Conservation (phyloP, 2,797 vertebrate species). For the Nasua narica region DNA sequence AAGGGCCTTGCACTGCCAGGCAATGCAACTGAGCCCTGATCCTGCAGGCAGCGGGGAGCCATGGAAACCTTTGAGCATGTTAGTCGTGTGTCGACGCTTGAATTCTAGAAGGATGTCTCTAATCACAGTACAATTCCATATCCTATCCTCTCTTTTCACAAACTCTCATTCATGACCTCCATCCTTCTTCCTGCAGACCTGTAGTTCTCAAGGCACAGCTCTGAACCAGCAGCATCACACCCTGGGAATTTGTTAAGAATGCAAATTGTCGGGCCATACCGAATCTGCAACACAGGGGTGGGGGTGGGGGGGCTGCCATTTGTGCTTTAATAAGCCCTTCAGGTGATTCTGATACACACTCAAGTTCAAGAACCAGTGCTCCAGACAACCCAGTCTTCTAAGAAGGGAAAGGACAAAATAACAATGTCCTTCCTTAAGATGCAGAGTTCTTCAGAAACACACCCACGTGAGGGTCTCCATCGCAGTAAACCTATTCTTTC, state of each 20-base stretch:
- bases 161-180: neutral
- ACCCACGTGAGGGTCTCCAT: fast-evolving
- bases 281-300: neutral
- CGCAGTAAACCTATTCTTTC: neutral
- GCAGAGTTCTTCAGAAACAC: neutral
- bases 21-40: neutral
- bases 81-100: neutral
- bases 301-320: too few species aligned
- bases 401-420: neutral
- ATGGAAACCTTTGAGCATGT: neutral
- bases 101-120: neutral
- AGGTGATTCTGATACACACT: neutral
- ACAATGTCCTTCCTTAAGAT: neutral
- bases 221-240: neutral
- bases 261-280: neutral
- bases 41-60: neutral
- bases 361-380: neutral
- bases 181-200: neutral
- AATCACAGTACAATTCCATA: neutral
- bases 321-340: neutral
- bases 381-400: neutral
- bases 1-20: neutral
- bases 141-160: neutral
- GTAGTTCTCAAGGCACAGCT: neutral
- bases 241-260: neutral